Base-by-base conservation (phyloP, 1,140 invertebrate species). In the Calephelis nemesis region DNA sequence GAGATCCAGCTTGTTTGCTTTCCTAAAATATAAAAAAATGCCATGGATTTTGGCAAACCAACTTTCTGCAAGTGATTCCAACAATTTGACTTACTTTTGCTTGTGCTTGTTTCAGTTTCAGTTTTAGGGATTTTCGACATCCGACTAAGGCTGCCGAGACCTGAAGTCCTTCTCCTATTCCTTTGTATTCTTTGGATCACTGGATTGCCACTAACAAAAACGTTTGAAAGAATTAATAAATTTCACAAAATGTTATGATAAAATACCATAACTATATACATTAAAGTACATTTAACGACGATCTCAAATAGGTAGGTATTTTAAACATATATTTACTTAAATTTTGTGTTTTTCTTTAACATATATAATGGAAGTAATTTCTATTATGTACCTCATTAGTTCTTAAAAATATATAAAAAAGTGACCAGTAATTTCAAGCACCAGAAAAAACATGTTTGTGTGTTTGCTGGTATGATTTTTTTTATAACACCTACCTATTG, bases 171-270 rank as follows among this genome's bases (percentile, higher is more conserved):
- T 50, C 79, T 74, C n/a, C 79, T 75, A 68, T 77, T 88, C 66
- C 82, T 81, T 45, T 85, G 83, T 70, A 85, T 79, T 72, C 80
- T 82, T 74, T 87, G 84, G 19, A 88, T 84, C 9, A 85, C 74
- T 2, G 84, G 79, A 62, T 84, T 87, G 12, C 83, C 84, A 72
- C 84, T 85, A 39, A 12, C 30, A 68, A 48, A 78, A 72, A 68
- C 9, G 67, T 72, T 65, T 15, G 11, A 50, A 62, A 4, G 30
- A 30, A 30, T 30, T 30, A 30, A 4, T 30, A 4, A 30, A 30
- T 30, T 30, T 30, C 30, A 30, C 15, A 19, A 19, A 19, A 19
- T 0, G 15, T 19, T 19, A 19, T 19, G 15, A 30, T 30, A 1
- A 30, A 30, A 30, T 30, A 30, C 4, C 30, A 30, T 30, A 30